phyloP scores from a whole-genome alignment of 2,113 vertebrate species.

The Mellivora capensis region DNA sequence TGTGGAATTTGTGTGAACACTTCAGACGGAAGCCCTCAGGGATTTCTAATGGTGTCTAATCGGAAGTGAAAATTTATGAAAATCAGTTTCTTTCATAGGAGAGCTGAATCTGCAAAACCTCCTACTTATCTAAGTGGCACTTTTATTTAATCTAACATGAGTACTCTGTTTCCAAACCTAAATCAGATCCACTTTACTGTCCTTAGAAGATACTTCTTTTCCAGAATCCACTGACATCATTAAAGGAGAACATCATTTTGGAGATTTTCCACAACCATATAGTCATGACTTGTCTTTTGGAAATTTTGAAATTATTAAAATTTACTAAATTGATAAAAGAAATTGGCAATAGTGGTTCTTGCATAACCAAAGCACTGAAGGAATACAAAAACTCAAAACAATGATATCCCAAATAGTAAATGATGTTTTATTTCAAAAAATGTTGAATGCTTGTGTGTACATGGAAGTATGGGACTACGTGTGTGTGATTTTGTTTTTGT shows the following conservation, averaged over 20 bases:
- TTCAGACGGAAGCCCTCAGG: slow-evolving; percentile 37
- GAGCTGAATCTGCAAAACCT: slow-evolving; percentile 56
- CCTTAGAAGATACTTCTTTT: slow-evolving; percentile 30
- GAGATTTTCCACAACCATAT: not conserved
- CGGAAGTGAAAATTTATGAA: slow-evolving; percentile 56
- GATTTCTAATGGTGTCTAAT: slow-evolving; percentile 45
- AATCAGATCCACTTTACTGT: not conserved
- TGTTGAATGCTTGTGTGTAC: not conserved
- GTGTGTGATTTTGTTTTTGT: not conserved
- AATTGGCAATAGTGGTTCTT: not conserved
- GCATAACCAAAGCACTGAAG: not conserved
- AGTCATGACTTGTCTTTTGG: not conserved
- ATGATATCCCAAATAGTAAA: not conserved
- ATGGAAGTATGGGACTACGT: not conserved
- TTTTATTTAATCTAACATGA: slow-evolving; percentile 33
- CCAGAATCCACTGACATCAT: not conserved
- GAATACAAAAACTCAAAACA: not conserved
- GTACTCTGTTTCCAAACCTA: slow-evolving; percentile 42
- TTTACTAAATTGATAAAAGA: not conserved
- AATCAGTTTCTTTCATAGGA: slow-evolving; percentile 65
- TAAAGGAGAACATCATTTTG: slow-evolving; percentile 25
- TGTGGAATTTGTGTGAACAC: not conserved
- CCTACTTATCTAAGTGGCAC: not conserved
- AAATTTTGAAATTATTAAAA: not conserved
- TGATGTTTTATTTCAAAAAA: not conserved